phyloP scores from a whole-genome alignment of 30 jellyfish, hydroid and myxozoan genomes.

The Calvadosia cruxmelitensis region DNA sequence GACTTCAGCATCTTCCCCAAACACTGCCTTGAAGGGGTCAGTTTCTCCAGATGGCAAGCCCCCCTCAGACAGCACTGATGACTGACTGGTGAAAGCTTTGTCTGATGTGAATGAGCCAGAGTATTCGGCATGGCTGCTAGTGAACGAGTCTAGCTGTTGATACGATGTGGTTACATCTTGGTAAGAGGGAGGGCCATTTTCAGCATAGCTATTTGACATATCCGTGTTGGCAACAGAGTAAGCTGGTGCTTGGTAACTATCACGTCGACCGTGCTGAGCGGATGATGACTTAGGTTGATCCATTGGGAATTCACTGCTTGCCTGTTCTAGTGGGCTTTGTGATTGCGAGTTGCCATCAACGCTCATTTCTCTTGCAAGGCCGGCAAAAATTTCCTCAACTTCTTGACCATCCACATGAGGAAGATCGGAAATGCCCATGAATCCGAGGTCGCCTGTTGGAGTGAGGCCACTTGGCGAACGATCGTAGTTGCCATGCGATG shows the following conservation, averaged over 20 bases:
- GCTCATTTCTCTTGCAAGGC: slow-evolving; percentile 79
- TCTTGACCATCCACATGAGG: slow-evolving; percentile 99
- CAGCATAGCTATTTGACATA: background rate
- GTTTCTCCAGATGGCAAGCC: slow-evolving; percentile 21
- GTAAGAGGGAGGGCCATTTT: background rate
- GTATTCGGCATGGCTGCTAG: background rate
- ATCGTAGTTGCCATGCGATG: background rate
- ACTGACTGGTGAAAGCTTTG: background rate
- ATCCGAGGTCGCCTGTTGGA: slow-evolving; percentile 65
- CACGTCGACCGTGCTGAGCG: background rate
- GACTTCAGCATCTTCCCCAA: slow-evolving; percentile 66
- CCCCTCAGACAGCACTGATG: slow-evolving; percentile 8
- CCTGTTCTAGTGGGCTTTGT: slow-evolving; percentile 52
- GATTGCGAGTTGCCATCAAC: slow-evolving; percentile 65
- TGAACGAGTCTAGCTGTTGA: background rate
- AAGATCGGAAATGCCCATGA: slow-evolving; percentile 62
- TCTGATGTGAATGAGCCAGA: background rate
- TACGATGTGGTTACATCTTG: background rate
- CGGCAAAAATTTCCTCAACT: slow-evolving; percentile 91
- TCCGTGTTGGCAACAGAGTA: background rate
- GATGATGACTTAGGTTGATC: too few relatives aligned
- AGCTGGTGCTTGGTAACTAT: background rate
- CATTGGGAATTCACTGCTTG: slow-evolving; percentile 15
- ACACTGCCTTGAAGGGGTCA: slow-evolving; percentile 73
- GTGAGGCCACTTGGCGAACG: slow-evolving; percentile 36